Evolutionary conservation across 2,113 vertebrate genomes (phyloP).

Genomic region (Mustela nigripes): DNA sequence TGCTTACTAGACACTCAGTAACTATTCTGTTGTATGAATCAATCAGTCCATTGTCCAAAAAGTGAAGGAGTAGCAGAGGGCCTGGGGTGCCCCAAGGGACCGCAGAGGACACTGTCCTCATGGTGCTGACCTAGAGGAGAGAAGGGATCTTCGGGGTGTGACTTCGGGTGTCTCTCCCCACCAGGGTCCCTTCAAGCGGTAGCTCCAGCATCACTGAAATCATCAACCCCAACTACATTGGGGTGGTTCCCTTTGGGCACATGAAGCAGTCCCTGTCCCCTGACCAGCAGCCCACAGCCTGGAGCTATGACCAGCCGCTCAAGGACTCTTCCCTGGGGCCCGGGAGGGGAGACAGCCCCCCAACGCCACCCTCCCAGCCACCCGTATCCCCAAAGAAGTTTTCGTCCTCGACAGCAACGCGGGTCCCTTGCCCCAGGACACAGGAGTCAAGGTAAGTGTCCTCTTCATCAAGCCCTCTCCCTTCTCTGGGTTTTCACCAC

Average conservation of each 20-base stretch:
- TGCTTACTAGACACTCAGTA: not conserved
- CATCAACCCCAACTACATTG: constrained; percentile 93
- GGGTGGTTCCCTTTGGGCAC: constrained; percentile 84
- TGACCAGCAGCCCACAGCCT: constrained; percentile 87
- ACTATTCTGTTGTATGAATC: too few relatives aligned
- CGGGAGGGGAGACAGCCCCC: constrained; percentile 86
- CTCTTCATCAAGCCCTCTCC: not conserved
- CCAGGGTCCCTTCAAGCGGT: constrained; percentile 78
- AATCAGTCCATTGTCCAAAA: not conserved
- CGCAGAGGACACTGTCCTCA: not conserved
- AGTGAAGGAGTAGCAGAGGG: not conserved
- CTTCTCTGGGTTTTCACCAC: not conserved
- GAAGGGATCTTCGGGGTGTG: not conserved
- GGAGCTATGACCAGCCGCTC: constrained; percentile 91
- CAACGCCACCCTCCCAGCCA: constrained; percentile 85
- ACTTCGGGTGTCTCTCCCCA: constrained; percentile 29
- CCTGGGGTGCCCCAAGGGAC: fast-evolving
- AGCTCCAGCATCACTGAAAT: constrained; percentile 88
- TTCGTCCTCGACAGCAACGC: constrained; percentile 77
- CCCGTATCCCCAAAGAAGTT: constrained; percentile 89
- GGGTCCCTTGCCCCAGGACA: constrained; percentile 84
- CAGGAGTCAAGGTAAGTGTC: constrained; percentile 89
- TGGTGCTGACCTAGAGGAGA: not conserved
- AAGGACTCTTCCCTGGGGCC: constrained; percentile 84
- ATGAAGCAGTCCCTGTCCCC: constrained; percentile 87